A percentile compares a stretch with the other conserved stretches of the same genome.
These are phyloP conservation scores for Vireo griseus DNA, from an alignment of 2,797 vertebrate genomes.

Conservation along the genomic window DNA sequence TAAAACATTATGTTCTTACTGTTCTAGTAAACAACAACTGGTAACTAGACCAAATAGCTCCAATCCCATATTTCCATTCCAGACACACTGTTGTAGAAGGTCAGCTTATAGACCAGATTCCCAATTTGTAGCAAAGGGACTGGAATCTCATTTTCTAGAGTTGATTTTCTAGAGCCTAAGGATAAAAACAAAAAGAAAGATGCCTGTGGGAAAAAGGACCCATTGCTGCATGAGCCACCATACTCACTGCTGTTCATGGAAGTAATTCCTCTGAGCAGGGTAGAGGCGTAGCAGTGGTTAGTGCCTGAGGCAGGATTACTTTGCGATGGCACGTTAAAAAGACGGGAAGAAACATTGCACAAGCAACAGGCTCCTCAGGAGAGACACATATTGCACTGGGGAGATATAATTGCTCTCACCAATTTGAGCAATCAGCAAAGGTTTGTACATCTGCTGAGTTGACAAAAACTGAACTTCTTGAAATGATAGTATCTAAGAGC, in stretches of 20 bases:
- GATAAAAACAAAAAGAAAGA: not conserved
- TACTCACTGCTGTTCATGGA: not conserved
- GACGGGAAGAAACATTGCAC: not conserved
- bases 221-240: not conserved
- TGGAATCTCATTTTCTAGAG: not conserved
- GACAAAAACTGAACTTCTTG: not conserved
- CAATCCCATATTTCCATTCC: not conserved
- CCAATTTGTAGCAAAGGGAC: not conserved
- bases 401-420: not conserved
- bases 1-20: slow-evolving; percentile 56
- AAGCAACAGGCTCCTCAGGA: not conserved
- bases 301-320: not conserved
- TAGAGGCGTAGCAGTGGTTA: accelerated
- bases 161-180: not conserved
- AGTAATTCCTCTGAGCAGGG: not conserved
- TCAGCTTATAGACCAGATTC: not conserved
- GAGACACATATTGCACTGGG: not conserved
- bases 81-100: not conserved
- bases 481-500: not conserved
- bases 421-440: not conserved
- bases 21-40: slow-evolving; percentile 42
- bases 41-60: slow-evolving; percentile 30
- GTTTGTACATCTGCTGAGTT: not conserved
- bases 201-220: not conserved
- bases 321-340: not conserved